A percentile compares a stretch with the other conserved stretches of the same genome.
Evolutionary conservation across 1,140 invertebrate species (phyloP).

Genomic region (Papilio helenus): DNA sequence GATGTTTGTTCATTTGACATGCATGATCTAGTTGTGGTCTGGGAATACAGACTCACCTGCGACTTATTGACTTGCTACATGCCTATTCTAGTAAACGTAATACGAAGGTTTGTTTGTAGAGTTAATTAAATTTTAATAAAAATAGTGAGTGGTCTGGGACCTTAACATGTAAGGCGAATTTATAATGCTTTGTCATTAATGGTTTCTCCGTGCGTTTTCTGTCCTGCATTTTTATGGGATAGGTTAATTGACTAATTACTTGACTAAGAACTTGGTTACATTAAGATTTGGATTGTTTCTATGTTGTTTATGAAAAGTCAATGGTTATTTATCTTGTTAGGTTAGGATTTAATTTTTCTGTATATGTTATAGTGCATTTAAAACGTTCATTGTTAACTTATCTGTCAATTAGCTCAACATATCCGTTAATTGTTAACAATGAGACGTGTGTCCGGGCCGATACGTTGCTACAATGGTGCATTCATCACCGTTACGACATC

Average conservation of each 20-base stretch:
- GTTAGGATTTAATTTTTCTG: neutral
- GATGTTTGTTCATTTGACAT: constrained; percentile 2
- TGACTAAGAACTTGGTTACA: too few relatives aligned
- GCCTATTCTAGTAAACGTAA: neutral
- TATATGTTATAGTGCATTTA: neutral
- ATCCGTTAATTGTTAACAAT: constrained; percentile 9
- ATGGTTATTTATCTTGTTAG: neutral
- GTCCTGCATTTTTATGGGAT: neutral
- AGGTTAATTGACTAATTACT: neutral
- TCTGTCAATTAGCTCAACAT: neutral
- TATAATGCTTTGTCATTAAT: neutral
- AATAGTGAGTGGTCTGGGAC: neutral
- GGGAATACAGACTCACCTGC: neutral
- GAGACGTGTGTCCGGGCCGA: constrained; percentile 4
- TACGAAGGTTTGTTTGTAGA: neutral
- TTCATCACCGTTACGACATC: constrained; percentile 23
- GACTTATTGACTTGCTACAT: neutral
- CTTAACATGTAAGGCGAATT: neutral
- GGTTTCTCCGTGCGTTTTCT: neutral
- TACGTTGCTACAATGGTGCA: constrained; percentile 10
- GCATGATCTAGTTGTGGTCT: constrained; percentile 32
- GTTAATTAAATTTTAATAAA: neutral
- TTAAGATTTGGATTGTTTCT: too few relatives aligned
- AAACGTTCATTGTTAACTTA: neutral
- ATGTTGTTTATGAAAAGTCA: neutral